Percentiles rank a stretch among this genome's conserved stretches.
Evolutionary conservation across 2,888 invertebrate genomes (phyloP).

Genomic region (Euzophera pinguis): DNA sequence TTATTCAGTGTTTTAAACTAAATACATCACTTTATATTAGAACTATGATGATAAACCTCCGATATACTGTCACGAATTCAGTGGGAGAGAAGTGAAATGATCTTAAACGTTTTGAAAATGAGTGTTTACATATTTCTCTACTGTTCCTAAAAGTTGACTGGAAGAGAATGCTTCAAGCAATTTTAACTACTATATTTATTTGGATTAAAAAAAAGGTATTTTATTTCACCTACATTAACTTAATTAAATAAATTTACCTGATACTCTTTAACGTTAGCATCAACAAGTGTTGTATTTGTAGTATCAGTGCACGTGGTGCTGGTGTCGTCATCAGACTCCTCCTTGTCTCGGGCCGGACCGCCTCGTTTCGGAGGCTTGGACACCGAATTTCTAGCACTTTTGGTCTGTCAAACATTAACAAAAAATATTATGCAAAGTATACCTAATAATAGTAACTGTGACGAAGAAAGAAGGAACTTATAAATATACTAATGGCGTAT

Average conservation of each 20-base stretch:
- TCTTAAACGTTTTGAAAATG: no score
- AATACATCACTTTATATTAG: no score
- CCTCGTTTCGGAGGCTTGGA: constrained; percentile 66
- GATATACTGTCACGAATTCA: no score
- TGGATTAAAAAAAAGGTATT: no score
- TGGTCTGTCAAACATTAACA: constrained; percentile 43
- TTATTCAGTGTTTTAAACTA: background rate
- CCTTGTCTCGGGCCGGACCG: constrained; percentile 63
- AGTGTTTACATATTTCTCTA: no score
- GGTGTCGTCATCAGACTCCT: constrained; percentile 76
- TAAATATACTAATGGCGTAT: background rate
- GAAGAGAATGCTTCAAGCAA: no score
- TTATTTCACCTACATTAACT: background rate
- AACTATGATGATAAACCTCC: no score
- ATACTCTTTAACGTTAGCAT: constrained; percentile 78
- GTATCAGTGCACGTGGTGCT: constrained; percentile 81
- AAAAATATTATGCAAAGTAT: background rate
- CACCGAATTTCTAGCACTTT: constrained; percentile 53
- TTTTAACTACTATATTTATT: no score
- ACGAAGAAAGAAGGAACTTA: background rate
- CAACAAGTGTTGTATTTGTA: constrained; percentile 85
- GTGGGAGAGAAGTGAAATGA: no score
- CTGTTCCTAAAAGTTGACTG: no score
- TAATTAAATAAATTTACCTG: constrained; percentile 52
- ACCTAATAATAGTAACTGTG: background rate